Conservation (phyloP, 2,888 invertebrate species). For the Athrips mouffetella region DNA sequence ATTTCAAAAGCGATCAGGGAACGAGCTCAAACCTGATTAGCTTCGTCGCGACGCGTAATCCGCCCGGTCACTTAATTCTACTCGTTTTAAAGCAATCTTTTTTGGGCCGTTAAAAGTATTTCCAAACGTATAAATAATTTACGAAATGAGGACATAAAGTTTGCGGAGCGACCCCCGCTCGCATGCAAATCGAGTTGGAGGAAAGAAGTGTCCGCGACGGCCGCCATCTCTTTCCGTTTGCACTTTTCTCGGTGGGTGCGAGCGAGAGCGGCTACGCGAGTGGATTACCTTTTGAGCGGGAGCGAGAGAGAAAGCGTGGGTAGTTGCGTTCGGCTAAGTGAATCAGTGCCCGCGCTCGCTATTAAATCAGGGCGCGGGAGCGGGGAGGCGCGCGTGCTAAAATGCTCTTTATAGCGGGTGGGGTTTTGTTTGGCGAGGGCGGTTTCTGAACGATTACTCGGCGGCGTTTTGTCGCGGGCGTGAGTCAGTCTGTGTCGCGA, state of each 20-base stretch:
- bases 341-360: conserved; percentile 77
- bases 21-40: conserved; percentile 45
- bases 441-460: conserved; percentile 66
- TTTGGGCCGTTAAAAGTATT: conserved; percentile 73
- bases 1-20: conserved; percentile 37
- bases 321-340: conserved; percentile 76
- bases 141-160: conserved; percentile 77
- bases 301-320: conserved; percentile 60
- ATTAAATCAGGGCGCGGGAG: conserved; percentile 76
- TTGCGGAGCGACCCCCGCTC: conserved; percentile 69
- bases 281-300: conserved; percentile 39
- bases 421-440: conserved; percentile 77
- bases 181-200: conserved; percentile 76
- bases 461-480: conserved; percentile 35
- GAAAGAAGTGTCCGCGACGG: conserved; percentile 68
- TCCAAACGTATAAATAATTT: conserved; percentile 76
- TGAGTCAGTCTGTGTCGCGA: conserved; percentile 33
- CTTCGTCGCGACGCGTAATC: conserved; percentile 42
- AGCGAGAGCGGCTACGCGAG: conserved; percentile 36
- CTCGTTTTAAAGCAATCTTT: conserved; percentile 68
- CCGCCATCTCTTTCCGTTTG: conserved; percentile 56
- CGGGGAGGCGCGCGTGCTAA: conserved; percentile 66
- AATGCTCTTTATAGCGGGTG: conserved; percentile 74
- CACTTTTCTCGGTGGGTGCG: conserved; percentile 31
- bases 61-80: conserved; percentile 62